Conservation (phyloP, 1,140 invertebrate species). For the Brachystomella parvula region DNA sequence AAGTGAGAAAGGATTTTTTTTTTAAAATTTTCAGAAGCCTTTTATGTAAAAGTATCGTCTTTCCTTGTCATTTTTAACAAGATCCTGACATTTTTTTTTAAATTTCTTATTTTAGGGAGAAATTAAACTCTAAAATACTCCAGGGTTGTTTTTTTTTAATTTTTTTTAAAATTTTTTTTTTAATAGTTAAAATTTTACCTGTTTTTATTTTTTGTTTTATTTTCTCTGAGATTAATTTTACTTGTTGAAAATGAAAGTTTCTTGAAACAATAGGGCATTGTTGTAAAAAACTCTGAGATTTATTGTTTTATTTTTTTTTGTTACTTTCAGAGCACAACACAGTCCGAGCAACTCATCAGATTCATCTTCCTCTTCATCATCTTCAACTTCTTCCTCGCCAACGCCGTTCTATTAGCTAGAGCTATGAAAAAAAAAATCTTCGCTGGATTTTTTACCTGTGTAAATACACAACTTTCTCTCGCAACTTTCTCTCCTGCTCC, state of each 20-base stretch:
- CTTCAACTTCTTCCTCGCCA: background rate
- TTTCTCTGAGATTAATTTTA: too few species aligned
- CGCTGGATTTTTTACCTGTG: too few species aligned
- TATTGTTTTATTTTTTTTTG: background rate
- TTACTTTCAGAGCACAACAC: background rate
- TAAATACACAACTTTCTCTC: background rate
- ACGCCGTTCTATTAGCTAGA: background rate
- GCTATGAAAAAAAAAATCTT: too few species aligned
- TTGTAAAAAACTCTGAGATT: too few species aligned
- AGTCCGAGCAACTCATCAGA: background rate
- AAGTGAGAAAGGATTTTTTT: constrained; percentile 44
- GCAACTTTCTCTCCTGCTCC: background rate
- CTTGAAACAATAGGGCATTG: too few species aligned
- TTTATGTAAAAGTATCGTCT: background rate
- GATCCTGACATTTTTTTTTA: too few species aligned
- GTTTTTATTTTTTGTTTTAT: too few species aligned
- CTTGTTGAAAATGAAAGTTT: too few species aligned
- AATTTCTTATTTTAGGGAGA: too few species aligned
- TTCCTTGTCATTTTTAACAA: background rate
- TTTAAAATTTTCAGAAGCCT: too few species aligned
- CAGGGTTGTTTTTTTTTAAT: background rate
- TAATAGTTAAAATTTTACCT: background rate
- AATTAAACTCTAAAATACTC: too few species aligned
- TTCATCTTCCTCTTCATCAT: background rate
- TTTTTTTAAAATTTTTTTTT: background rate